Conservation (phyloP, 2,797 vertebrate species). For the Pseudochromis fuscus region DNA sequence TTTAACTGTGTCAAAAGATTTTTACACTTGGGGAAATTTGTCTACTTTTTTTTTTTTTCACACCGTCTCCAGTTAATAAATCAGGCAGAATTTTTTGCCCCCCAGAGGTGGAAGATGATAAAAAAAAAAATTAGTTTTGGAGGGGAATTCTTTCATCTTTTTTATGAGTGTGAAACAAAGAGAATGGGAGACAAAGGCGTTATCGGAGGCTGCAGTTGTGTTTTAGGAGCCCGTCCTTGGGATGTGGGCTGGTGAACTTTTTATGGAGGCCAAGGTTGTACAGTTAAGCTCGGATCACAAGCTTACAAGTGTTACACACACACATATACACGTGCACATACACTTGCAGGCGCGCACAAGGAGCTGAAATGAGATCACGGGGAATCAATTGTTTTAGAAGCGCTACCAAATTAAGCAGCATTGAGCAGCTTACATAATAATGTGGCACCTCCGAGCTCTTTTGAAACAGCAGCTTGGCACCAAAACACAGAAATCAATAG, state of each 20-base stretch:
- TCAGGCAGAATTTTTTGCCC: slow-evolving; percentile 60
- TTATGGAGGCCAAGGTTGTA: slow-evolving; percentile 71
- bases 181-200: slow-evolving; percentile 62
- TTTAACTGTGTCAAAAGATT: slow-evolving; percentile 68
- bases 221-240: slow-evolving; percentile 72
- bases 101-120: slow-evolving; percentile 67
- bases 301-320: slow-evolving; percentile 36
- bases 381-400: slow-evolving; percentile 77
- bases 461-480: slow-evolving; percentile 62
- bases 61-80: slow-evolving; percentile 73
- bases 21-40: slow-evolving; percentile 62
- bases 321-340: slow-evolving; percentile 25
- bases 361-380: slow-evolving; percentile 58
- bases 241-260: slow-evolving; percentile 70
- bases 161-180: slow-evolving; percentile 73
- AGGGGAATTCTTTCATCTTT: slow-evolving; percentile 74
- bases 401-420: slow-evolving; percentile 71
- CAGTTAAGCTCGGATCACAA: slow-evolving; percentile 70
- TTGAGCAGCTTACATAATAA: slow-evolving; percentile 73
- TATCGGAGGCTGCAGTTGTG: slow-evolving; percentile 76
- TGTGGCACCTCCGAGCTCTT: slow-evolving; percentile 65
- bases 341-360: slow-evolving; percentile 28
- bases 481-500: slow-evolving; percentile 74
- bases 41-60: slow-evolving; percentile 2
- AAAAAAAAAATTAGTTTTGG: slow-evolving; percentile 68